Conservation (phyloP, 2,113 vertebrate genomes). For the Osmerus eperlanus region DNA sequence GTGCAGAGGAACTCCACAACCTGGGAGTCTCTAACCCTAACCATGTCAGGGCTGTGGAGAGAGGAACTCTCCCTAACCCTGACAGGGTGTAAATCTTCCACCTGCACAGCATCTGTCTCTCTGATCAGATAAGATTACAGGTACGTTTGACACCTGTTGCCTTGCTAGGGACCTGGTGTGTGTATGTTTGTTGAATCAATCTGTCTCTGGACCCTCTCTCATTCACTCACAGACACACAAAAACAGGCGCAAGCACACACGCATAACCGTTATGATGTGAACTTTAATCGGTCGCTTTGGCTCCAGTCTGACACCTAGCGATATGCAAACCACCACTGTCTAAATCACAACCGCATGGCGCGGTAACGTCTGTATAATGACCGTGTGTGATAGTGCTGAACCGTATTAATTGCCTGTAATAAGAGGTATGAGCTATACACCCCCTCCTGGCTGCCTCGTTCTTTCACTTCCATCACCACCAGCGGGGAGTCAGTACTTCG, state of each 20-base stretch:
- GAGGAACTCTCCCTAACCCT: no score
- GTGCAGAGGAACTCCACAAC: no score
- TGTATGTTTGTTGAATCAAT: no score
- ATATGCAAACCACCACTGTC: slow-evolving; percentile 16
- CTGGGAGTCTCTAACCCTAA: no score
- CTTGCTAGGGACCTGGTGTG: no score
- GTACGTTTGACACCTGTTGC: no score
- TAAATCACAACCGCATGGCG: neutral
- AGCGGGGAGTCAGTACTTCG: neutral
- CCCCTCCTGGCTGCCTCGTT: neutral
- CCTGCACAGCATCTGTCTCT: no score
- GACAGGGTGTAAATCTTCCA: no score
- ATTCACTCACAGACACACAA: neutral
- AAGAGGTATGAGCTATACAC: neutral
- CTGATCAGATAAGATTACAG: no score
- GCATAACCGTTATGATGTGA: slow-evolving; percentile 26
- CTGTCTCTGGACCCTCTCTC: neutral
- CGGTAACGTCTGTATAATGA: slow-evolving; percentile 32
- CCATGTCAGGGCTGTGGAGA: no score
- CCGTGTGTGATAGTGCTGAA: neutral
- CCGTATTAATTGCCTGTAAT: neutral
- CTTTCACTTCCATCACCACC: neutral
- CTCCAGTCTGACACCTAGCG: slow-evolving; percentile 74
- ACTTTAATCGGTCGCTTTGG: slow-evolving; percentile 44
- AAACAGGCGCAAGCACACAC: slow-evolving; percentile 5